Base-by-base conservation (phyloP, 2,797 vertebrate species). In the Telmatherina bonti region DNA sequence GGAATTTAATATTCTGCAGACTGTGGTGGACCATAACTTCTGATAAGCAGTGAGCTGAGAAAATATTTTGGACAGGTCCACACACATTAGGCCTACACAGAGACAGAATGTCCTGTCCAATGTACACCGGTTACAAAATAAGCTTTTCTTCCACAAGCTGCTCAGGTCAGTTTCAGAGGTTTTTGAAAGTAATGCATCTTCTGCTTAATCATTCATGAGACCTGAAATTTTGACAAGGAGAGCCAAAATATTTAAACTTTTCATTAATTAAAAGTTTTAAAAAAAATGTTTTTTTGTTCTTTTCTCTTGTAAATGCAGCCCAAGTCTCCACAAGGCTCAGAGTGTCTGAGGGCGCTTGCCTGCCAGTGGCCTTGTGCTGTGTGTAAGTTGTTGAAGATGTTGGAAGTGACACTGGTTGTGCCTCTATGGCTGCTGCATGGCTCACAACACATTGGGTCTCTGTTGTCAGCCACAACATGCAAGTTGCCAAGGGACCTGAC, bases 401-500 rank as follows among this genome's bases (percentile, higher is more conserved):
- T 91, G 91, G 83, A 78, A 78, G 87, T 67, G 67, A 84, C 67
- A 87, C 73, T 87, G 85, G 64, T 69, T 64, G 85, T 64, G 72
- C 90, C 90, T 88, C 88, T 91, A 78, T 72, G 88, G 91, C 83
- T 86, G 85, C 81, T 83, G 68, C 87, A 88, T 59, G 91, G 87
- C 82, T 92, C 93, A 90, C 82, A 90, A 82, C 87, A 87, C 85
- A 87, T 82, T 45, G 72, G 72, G 45, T 93, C 92, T 76, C 89
- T 89, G 84, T 92, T 90, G 80, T 82, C 91, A 87, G 89, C 84
- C 88, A 90, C 75, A 89, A 95, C 91, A 91, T 94, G 84, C 90
- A 94, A 92, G 93, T 90, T 94, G 74, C 92, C 92, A 89, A 95
- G 91, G 66, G 94, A 94, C 71, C 89, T 91, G 85, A 91, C 93